Evolutionary conservation across 2,797 vertebrate species (phyloP).

Genomic region (Chloroceryle amazona): DNA sequence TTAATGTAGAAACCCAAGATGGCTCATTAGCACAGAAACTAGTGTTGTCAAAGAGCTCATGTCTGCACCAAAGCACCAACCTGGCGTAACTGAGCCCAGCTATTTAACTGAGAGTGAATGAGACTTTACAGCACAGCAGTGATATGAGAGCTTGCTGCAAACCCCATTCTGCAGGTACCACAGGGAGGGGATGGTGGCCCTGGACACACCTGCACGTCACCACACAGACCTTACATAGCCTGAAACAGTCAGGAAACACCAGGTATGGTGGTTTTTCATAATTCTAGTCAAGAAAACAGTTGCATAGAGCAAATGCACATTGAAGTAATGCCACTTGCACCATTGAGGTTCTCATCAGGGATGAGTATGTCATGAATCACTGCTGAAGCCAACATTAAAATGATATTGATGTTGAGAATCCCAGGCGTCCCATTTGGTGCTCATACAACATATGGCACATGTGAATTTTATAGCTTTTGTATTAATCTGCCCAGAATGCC

Average conservation of each 20-base stretch:
- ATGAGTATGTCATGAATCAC: neutral
- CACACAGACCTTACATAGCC: fast-evolving
- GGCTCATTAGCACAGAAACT: neutral
- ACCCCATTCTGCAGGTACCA: neutral
- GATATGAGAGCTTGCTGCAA: neutral
- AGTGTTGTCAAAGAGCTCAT: neutral
- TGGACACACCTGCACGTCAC: neutral
- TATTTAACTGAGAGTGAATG: neutral
- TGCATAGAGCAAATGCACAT: neutral
- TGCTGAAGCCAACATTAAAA: conserved; percentile 21
- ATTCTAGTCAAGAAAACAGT: neutral
- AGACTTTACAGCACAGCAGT: neutral
- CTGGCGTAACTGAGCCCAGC: neutral
- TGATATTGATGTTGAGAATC: conserved; percentile 37
- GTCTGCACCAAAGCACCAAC: neutral
- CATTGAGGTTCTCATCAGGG: neutral
- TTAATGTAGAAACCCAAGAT: neutral
- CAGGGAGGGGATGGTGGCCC: neutral
- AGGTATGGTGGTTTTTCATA: fast-evolving
- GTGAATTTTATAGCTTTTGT: conserved; percentile 50
- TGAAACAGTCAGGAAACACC: neutral
- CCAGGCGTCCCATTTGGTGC: neutral
- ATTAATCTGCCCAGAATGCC: conserved; percentile 43
- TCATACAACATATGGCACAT: conserved; percentile 32
- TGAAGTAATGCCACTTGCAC: neutral